A percentile compares a stretch with the other conserved stretches of the same genome.
Conservation (phyloP, 2,888 invertebrate species). For the Norana najaformis region DNA sequence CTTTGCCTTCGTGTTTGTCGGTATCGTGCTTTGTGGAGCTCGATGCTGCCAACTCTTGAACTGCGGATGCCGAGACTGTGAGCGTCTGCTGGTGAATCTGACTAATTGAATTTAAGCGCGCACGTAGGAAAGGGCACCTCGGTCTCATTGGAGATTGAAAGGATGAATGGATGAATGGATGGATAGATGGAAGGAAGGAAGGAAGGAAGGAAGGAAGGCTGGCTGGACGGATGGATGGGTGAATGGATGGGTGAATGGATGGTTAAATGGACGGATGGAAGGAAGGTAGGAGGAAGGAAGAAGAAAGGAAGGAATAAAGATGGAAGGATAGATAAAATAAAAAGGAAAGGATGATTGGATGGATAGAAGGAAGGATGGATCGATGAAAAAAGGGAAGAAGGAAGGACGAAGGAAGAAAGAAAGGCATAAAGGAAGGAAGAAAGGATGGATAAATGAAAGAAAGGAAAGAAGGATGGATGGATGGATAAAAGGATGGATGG, state of each 20-base stretch:
- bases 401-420: not conserved
- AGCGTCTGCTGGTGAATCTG: not conserved
- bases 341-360: not conserved
- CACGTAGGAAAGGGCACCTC: not conserved
- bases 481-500: not conserved
- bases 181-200: not conserved
- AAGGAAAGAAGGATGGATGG: no score
- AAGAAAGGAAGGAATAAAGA: no score
- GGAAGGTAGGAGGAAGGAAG: no score
- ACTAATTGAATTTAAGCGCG: not conserved
- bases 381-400: not conserved
- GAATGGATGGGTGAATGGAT: no score
- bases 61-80: not conserved
- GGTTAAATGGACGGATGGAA: no score
- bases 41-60: not conserved
- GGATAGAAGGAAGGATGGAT: not conserved
- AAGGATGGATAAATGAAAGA: not conserved
- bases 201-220: not conserved
- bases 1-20: not conserved
- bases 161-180: not conserved
- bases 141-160: not conserved
- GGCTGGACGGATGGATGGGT: no score
- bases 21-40: slow-evolving; percentile 1
- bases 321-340: not conserved
- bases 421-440: not conserved